Evolutionary conservation across 2,888 invertebrate genomes (phyloP).

Genomic region (Melanostoma scalare): DNA sequence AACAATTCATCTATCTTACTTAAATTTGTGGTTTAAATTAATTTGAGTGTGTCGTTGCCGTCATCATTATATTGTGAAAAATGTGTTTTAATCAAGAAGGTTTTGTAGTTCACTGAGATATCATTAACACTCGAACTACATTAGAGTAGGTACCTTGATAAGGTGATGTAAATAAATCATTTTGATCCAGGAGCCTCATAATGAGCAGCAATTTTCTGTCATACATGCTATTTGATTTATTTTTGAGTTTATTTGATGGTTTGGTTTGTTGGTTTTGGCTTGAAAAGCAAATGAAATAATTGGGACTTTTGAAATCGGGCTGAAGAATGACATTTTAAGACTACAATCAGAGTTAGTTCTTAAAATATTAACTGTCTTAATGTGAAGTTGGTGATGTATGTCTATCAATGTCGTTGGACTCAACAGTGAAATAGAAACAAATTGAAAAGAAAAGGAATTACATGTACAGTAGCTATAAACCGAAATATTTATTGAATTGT

Average conservation of each 20-base stretch:
- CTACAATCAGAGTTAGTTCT: no score
- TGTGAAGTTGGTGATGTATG: no score
- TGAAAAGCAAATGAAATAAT: not conserved
- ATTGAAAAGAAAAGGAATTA: no score
- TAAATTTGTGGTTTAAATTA: slow-evolving; percentile 20
- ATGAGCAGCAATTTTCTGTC: slow-evolving; percentile 41
- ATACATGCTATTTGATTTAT: slow-evolving; percentile 19
- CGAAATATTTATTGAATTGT: no score
- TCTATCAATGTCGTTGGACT: no score
- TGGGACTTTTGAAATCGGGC: not conserved
- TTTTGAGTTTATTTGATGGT: slow-evolving; percentile 37
- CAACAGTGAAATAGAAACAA: no score
- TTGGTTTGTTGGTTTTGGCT: slow-evolving; percentile 13
- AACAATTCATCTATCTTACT: not conserved
- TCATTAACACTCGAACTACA: slow-evolving; percentile 28
- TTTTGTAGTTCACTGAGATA: slow-evolving; percentile 29
- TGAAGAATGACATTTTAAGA: no score
- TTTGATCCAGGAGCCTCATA: slow-evolving; percentile 27
- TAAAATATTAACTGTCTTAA: no score
- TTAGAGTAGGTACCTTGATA: not conserved
- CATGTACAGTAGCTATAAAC: no score
- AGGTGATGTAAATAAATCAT: slow-evolving; percentile 53
- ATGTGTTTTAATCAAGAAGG: slow-evolving; percentile 22
- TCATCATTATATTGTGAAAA: slow-evolving; percentile 2
- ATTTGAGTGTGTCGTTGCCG: slow-evolving; percentile 6